Evolutionary conservation across 2,888 invertebrate species (phyloP).

Genomic region (Leptogaster cylindrica): DNA sequence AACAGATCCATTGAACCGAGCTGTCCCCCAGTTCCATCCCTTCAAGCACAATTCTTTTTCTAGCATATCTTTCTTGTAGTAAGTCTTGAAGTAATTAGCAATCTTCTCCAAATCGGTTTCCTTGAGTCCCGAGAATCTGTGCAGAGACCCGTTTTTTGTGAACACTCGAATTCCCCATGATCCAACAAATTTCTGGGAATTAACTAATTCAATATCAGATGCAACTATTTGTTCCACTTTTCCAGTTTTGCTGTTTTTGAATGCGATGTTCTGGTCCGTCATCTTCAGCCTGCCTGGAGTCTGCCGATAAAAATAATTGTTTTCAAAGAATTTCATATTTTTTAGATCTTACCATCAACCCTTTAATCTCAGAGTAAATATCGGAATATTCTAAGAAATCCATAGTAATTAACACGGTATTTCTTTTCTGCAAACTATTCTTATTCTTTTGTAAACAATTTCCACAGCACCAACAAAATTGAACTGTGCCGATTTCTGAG

Average conservation of each 20-base stretch:
- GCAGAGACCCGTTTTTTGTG: conserved; percentile 85
- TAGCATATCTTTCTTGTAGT: conserved; percentile 84
- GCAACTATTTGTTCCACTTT: conserved; percentile 90
- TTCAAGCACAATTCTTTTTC: conserved; percentile 92
- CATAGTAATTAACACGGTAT: too few relatives aligned
- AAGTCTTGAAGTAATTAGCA: conserved; percentile 82
- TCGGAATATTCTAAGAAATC: conserved; percentile 90
- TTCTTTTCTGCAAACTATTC: too few relatives aligned
- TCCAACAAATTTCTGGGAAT: conserved; percentile 91
- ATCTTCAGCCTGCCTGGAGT: conserved; percentile 90
- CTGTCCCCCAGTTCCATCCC: conserved; percentile 99
- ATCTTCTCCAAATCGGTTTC: conserved; percentile 93
- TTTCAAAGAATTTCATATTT: background rate
- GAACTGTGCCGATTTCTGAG: too few relatives aligned
- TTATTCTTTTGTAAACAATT: too few relatives aligned
- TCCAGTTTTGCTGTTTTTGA: conserved; percentile 95
- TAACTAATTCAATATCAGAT: conserved; percentile 85
- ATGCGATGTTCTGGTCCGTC: conserved; percentile 87
- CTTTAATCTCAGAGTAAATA: conserved; percentile 82
- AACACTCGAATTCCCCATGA: conserved; percentile 89
- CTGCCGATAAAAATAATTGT: conserved; percentile 63
- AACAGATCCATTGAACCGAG: conserved; percentile 88
- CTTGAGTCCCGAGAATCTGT: conserved; percentile 93
- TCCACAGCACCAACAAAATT: too few relatives aligned
- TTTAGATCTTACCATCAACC: conserved; percentile 79